phyloP scores from a whole-genome alignment of 2,113 vertebrate genomes.

The Campylorhamphus procurvoides region DNA sequence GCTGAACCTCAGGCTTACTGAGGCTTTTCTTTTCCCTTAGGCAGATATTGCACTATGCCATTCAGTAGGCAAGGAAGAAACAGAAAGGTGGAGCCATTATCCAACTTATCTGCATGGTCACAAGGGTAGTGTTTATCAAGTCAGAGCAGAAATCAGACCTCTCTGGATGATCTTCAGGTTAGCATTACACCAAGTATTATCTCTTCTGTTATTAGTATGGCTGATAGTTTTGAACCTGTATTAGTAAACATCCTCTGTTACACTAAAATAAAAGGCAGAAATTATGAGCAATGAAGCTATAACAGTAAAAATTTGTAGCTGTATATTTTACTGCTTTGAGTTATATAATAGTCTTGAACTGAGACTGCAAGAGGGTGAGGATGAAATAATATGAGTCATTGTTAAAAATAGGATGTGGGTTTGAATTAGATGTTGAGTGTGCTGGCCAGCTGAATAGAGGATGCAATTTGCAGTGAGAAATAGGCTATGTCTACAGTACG shows the following conservation, averaged over 20 bases:
- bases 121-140: background rate
- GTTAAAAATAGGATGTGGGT: slow-evolving; percentile 31
- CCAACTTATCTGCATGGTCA: background rate
- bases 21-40: background rate
- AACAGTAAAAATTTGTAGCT: background rate
- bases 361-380: background rate
- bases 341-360: slow-evolving; percentile 11
- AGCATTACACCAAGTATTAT: background rate
- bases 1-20: background rate
- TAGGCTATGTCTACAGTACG: background rate
- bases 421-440: background rate
- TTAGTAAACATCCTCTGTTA: background rate
- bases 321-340: background rate
- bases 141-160: background rate
- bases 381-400: slow-evolving; percentile 47
- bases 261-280: background rate
- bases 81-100: background rate
- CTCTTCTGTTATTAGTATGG: background rate
- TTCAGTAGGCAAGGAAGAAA: background rate
- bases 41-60: background rate
- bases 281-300: background rate
- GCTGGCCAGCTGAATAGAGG: background rate
- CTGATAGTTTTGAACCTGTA: background rate
- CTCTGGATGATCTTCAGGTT: background rate
- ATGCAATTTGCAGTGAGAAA: background rate